Conservation (phyloP, 2,888 invertebrate genomes). For the Liodrosophila aerea region DNA sequence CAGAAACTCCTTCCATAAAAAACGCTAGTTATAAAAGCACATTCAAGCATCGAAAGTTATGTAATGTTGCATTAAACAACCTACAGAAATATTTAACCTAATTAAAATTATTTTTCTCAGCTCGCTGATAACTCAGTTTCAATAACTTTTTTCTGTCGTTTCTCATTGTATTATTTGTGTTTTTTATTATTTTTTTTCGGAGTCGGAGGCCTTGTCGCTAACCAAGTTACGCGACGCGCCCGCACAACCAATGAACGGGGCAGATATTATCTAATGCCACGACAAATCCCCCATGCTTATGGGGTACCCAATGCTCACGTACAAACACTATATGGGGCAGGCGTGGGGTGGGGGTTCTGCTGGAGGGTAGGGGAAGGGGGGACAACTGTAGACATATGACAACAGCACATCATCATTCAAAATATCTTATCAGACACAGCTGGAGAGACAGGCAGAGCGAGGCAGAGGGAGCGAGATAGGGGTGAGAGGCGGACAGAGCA, state of each 20-base stretch:
- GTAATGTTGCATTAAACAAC: no score
- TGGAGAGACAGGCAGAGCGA: constrained; percentile 6
- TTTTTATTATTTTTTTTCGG: constrained; percentile 8
- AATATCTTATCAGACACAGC: constrained; percentile 71
- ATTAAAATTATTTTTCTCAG: constrained; percentile 17
- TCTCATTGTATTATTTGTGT: constrained; percentile 3
- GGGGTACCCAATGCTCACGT: constrained; percentile 13
- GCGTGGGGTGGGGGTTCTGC: background rate
- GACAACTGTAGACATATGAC: constrained; percentile 56
- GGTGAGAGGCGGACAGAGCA: background rate
- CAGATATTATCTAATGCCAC: constrained; percentile 70
- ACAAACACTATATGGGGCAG: no score
- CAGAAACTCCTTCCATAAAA: no score
- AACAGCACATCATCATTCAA: constrained; percentile 79
- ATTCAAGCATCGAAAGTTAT: no score
- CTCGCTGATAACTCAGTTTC: constrained; percentile 20
- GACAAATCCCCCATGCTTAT: constrained; percentile 67
- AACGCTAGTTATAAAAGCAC: no score
- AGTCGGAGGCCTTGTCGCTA: constrained; percentile 47
- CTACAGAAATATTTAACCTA: constrained; percentile 27
- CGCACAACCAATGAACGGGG: constrained; percentile 29
- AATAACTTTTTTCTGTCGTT: constrained; percentile 22
- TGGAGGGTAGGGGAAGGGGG: background rate
- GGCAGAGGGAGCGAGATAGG: background rate
- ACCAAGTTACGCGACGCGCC: constrained; percentile 54